Percentiles rank a stretch among this genome's conserved stretches.
Evolutionary conservation across 2,113 vertebrate species (phyloP).

Genomic region (Leucoraja erinaceus): DNA sequence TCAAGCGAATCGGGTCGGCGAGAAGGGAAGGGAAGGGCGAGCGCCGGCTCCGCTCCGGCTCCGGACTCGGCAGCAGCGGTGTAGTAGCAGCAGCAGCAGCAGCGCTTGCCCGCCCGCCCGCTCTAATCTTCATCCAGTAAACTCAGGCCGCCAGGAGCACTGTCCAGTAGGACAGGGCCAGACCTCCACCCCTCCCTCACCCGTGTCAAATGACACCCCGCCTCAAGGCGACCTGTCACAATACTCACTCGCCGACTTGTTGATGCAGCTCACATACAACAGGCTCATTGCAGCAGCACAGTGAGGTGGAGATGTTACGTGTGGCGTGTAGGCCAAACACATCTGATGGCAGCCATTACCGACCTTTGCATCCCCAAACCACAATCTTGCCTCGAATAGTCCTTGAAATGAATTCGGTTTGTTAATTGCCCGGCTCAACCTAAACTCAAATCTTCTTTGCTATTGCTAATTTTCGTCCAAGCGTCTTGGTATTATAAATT

Average conservation of each 20-base stretch:
- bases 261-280: background rate
- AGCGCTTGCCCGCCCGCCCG: background rate
- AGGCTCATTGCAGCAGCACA: background rate
- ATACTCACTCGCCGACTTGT: slow-evolving; percentile 29
- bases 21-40: slow-evolving; percentile 4
- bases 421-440: background rate
- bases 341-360: slow-evolving; percentile 5
- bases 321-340: background rate
- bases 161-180: slow-evolving; percentile 8
- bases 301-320: slow-evolving; percentile 1
- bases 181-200: background rate
- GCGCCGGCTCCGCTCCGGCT: background rate
- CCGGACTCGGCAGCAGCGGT: background rate
- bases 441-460: background rate
- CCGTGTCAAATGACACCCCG: slow-evolving; percentile 7
- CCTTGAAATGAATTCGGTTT: background rate
- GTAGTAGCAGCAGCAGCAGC: too few species aligned
- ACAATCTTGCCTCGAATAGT: background rate
- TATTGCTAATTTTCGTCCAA: background rate
- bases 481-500: background rate
- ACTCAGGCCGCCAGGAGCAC: background rate
- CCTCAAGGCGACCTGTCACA: background rate
- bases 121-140: slow-evolving; percentile 29
- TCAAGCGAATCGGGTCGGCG: background rate
- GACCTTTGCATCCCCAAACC: background rate